Conservation (phyloP, 2,888 invertebrate genomes). For the Tipula helvola region DNA sequence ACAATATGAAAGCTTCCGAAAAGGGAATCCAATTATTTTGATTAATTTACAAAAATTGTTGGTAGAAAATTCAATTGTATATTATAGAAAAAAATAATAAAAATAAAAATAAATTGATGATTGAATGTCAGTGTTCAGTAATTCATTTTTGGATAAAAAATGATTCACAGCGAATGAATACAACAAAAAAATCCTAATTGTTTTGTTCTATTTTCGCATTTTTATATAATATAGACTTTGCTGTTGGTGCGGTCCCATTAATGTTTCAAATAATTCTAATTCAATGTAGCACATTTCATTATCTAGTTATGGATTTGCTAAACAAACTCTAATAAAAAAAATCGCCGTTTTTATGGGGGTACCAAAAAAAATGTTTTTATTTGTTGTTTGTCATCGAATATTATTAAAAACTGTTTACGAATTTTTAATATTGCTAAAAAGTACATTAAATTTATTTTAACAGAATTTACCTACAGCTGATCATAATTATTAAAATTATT, state of each 20-base stretch:
- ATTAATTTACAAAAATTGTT: background rate
- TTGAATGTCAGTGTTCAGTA: background rate
- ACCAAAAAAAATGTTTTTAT: no score
- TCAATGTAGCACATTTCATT: background rate
- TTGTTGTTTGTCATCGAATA: no score
- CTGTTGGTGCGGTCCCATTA: background rate
- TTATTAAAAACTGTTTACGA: no score
- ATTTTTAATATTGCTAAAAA: no score
- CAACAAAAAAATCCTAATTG: background rate
- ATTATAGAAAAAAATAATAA: no score
- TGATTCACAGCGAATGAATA: background rate
- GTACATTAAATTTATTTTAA: no score
- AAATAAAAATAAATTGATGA: background rate
- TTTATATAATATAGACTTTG: background rate
- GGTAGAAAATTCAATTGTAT: background rate
- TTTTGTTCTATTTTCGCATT: background rate
- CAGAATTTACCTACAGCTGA: no score
- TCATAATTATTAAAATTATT: no score
- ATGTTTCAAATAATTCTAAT: background rate
- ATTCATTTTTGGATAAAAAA: background rate
- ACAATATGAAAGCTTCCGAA: background rate
- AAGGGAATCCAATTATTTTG: background rate
- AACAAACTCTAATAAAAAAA: background rate
- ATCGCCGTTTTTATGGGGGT: background rate
- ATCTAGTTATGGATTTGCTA: background rate